These are phyloP conservation scores for Cyphomyrmex costatus DNA, from an alignment of 1,140 invertebrate genomes.

Conservation along the genomic window DNA sequence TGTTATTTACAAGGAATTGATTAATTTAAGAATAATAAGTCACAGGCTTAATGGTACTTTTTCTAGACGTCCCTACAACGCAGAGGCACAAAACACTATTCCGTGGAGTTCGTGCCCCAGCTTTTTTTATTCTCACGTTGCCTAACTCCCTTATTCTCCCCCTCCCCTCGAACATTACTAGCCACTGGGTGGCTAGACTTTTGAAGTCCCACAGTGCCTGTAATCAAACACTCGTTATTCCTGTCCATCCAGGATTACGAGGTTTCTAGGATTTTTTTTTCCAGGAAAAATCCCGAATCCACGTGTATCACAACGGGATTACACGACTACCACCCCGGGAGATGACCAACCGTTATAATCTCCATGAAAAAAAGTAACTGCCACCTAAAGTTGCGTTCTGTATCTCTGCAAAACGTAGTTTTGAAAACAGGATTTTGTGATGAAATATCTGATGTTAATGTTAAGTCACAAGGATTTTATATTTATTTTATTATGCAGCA, in stretches of 20 bases:
- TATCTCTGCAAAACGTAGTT: neutral
- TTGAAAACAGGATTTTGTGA: neutral
- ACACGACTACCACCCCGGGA: conserved; percentile 77
- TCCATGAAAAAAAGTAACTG: conserved; percentile 73
- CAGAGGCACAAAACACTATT: conserved; percentile 73
- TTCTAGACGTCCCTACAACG: conserved; percentile 33
- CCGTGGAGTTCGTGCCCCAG: conserved; percentile 78
- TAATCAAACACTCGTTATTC: conserved; percentile 86
- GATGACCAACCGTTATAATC: conserved; percentile 82
- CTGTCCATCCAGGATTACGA: conserved; percentile 84
- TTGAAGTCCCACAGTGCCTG: conserved; percentile 77
- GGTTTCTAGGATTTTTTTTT: conserved; percentile 80
- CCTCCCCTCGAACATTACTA: conserved; percentile 71
- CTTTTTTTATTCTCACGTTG: conserved; percentile 78
- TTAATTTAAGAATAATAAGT: conserved; percentile 39
- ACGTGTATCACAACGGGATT: conserved; percentile 82
- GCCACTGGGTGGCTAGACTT: conserved; percentile 77
- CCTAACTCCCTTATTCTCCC: conserved; percentile 43
- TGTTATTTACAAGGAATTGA: neutral
- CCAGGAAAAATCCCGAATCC: conserved; percentile 79
- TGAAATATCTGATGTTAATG: neutral
- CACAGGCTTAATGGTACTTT: neutral
- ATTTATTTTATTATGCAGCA: neutral
- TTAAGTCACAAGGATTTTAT: neutral
- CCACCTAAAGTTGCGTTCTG: conserved; percentile 39